A percentile compares a stretch with the other conserved stretches of the same genome.
Evolutionary conservation across 2,888 invertebrate genomes (phyloP).

Genomic region (Cephus pulcher): DNA sequence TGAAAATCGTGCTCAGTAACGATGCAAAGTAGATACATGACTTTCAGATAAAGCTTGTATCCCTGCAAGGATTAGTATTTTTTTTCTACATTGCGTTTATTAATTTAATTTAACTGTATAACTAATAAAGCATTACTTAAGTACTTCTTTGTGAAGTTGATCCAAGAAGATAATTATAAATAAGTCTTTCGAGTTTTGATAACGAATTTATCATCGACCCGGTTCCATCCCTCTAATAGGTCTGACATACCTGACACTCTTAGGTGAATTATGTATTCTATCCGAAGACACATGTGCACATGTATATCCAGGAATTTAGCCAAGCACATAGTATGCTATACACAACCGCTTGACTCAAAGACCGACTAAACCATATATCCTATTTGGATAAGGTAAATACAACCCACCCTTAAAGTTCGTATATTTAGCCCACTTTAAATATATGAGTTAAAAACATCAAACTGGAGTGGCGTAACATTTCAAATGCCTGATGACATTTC

Average conservation of each 20-base stretch:
- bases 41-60: neutral
- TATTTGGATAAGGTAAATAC: neutral
- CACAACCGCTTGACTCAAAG: neutral
- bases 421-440: neutral
- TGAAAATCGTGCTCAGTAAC: neutral
- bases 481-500: too few species aligned
- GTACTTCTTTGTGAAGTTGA: neutral
- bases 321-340: neutral
- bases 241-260: neutral
- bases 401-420: neutral
- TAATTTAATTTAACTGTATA: too few species aligned
- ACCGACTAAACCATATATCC: neutral
- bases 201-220: neutral
- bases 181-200: neutral
- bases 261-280: neutral
- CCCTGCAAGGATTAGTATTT: neutral
- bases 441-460: neutral
- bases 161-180: neutral
- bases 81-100: too few species aligned
- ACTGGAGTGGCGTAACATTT: neutral
- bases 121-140: neutral
- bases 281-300: neutral
- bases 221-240: neutral
- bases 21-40: neutral
- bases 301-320: neutral